Conservation (phyloP, 2,797 vertebrate genomes). For the Argyrosomus regius region DNA sequence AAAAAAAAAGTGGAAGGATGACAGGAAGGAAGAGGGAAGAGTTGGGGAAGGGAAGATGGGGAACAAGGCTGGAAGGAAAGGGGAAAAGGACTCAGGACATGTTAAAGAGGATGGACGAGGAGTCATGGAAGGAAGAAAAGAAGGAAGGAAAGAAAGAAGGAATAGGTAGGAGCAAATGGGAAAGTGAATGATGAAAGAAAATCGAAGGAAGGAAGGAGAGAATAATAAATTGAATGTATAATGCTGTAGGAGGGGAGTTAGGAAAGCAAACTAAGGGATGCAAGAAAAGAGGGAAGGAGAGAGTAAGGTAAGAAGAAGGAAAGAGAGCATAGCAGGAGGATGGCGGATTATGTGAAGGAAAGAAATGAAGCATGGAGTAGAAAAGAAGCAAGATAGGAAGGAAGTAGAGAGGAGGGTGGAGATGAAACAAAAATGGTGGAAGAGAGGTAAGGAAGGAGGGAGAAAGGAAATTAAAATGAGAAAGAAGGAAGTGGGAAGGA, state of each 20-base stretch:
- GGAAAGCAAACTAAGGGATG: neutral
- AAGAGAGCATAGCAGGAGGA: neutral
- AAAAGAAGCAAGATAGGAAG: neutral
- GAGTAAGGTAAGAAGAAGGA: neutral
- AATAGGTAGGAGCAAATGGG: too few relatives aligned
- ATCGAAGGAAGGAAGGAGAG: neutral
- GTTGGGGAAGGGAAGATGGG: neutral
- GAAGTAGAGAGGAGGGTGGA: too few relatives aligned
- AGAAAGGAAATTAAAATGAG: neutral
- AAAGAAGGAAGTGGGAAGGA: too few relatives aligned
- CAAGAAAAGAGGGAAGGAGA: neutral
- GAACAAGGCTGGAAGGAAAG: neutral
- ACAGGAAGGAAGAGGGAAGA: neutral
- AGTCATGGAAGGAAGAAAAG: neutral
- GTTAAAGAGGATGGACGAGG: neutral
- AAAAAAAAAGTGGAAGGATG: neutral
- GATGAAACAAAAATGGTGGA: neutral
- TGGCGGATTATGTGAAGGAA: neutral
- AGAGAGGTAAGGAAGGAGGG: neutral
- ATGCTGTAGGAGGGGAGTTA: too few relatives aligned
- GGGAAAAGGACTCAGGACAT: neutral
- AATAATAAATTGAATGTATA: neutral
- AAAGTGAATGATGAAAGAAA: neutral
- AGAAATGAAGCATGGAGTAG: neutral
- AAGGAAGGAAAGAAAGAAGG: neutral